Percentiles rank a stretch among this genome's conserved stretches.
phyloP scores from a whole-genome alignment of 2,113 vertebrate genomes.

The Scopus umbretta region DNA sequence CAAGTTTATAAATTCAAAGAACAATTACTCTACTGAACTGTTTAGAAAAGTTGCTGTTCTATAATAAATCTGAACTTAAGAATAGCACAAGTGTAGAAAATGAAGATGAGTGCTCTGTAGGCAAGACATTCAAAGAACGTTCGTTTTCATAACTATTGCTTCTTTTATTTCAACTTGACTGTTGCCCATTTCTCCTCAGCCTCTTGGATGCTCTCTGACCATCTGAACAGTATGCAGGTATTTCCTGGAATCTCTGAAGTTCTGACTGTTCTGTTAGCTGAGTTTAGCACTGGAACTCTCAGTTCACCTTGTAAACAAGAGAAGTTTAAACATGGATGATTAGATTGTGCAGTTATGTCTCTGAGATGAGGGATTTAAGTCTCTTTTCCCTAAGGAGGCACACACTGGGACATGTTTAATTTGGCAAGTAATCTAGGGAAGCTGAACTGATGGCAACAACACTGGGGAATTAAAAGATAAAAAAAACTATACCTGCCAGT shows the following conservation, averaged over 20 bases:
- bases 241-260: not conserved
- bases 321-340: not conserved
- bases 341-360: not conserved
- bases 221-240: not conserved
- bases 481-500: not conserved
- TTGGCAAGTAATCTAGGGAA: not conserved
- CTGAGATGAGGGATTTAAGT: not conserved
- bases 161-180: not conserved
- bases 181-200: not conserved
- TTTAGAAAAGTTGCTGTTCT: not conserved
- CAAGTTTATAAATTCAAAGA: not conserved
- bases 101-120: fast-evolving
- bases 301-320: not conserved
- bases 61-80: not conserved
- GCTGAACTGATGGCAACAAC: not conserved
- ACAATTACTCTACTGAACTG: not conserved
- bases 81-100: not conserved
- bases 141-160: not conserved
- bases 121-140: not conserved
- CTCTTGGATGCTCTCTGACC: not conserved
- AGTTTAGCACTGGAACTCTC: not conserved
- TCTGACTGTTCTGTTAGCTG: not conserved
- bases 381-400: not conserved
- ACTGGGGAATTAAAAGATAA: not conserved
- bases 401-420: fast-evolving